phyloP scores from a whole-genome alignment of 1,140 invertebrate species.

The Brachionus angularis region DNA sequence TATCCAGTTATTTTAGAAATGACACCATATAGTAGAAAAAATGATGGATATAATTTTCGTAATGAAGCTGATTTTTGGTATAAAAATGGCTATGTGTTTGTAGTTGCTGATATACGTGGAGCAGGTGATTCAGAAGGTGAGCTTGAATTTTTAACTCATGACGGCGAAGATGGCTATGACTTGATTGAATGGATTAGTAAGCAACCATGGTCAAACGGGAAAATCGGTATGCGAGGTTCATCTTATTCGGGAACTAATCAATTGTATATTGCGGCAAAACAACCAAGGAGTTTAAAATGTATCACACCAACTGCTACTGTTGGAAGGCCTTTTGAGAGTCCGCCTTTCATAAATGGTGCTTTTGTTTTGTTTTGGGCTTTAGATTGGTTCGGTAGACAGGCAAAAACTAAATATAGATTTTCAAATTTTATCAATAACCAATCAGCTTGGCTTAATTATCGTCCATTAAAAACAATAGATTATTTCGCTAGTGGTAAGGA shows the following conservation, averaged over 20 bases:
- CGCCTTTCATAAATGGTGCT: background rate
- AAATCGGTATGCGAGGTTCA: background rate
- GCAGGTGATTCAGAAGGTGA: slow-evolving; percentile 21
- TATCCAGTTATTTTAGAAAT: slow-evolving; percentile 32
- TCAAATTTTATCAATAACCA: background rate
- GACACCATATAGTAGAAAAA: slow-evolving; percentile 2
- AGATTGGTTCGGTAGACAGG: background rate
- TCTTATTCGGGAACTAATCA: slow-evolving; percentile 32
- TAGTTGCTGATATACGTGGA: background rate
- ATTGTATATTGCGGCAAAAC: slow-evolving; percentile 20
- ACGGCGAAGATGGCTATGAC: slow-evolving; percentile 29
- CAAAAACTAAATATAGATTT: background rate
- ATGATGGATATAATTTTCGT: background rate
- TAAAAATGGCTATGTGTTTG: slow-evolving; percentile 11
- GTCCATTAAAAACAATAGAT: background rate
- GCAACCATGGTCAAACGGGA: slow-evolving; percentile 22
- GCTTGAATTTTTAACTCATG: background rate
- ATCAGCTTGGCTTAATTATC: background rate
- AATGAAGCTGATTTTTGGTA: background rate
- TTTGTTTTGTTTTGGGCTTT: background rate
- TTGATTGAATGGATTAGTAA: slow-evolving; percentile 7
- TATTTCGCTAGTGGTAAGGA: background rate
- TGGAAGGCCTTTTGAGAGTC: background rate
- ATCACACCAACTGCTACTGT: background rate
- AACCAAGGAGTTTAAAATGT: background rate